Base-by-base conservation (phyloP, 2,888 invertebrate genomes). In the Hypomecis punctinalis region DNA sequence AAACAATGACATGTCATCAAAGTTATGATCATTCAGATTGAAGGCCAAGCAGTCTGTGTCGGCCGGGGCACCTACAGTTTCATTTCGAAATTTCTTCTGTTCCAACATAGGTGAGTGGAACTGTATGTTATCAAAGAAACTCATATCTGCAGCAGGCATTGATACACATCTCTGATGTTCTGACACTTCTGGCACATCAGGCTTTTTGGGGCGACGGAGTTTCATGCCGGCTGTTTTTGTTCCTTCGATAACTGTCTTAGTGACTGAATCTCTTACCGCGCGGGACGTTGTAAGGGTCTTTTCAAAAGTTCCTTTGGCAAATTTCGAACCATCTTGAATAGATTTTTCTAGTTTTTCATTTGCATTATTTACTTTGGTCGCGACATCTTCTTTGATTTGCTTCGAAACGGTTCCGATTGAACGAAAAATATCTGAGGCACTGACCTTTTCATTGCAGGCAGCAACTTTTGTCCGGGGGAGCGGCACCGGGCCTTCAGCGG, bases 71-170 rank as follows among this genome's bases (percentile, higher is more conserved):
- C 42, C 51, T 7, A 76, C 77, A 11, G 57, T 69, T 10, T 87
- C 83, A 72, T 80, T 85, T 43, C 74, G 73, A 61, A 80, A 83
- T 61, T 79, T 83, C 58, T 90, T 91, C 70, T 92, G 93, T 74
- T 90, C 89, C 45, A 89, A 76, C 55, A 95, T 82, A 2, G 95
- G 95, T 11, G 95, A 95, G 71, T 94, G 94, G 76, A 95, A 95
- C 68, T 94, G 94, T 67, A 95, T 94, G 49, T 94, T 94, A 74
- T 94, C 94, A 89, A 96, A 96, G 9, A 95, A 86, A 77, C 93
- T 91, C 6, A 94, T 90, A 75, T 94, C 93, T 45, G 89, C 91
- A 23, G 84, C 87, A 8, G 95, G 94, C 92, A 95, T 89, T 0
- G 94, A 94, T 0, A 93, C 90, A 79, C 94, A 94, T 66, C 94